phyloP scores from a whole-genome alignment of 2,113 vertebrate species.

The Acrocephalus arundinaceus region DNA sequence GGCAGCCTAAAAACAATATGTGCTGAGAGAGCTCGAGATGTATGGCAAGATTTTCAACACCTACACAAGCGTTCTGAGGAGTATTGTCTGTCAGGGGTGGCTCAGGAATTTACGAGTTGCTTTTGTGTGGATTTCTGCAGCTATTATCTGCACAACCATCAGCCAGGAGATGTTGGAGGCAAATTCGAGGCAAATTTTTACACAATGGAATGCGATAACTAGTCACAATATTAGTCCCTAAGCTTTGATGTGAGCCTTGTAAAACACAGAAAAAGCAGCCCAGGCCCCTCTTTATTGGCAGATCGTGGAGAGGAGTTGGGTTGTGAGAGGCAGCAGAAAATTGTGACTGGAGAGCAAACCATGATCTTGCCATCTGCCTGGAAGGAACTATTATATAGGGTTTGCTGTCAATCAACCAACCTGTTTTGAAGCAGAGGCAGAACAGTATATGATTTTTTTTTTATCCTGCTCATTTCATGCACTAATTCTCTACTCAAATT shows the following conservation, averaged over 20 bases:
- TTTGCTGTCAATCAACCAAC: constrained; percentile 68
- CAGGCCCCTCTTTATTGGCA: constrained; percentile 1
- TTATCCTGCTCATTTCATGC: constrained; percentile 28
- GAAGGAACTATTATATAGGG: constrained; percentile 55
- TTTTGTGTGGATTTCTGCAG: constrained; percentile 41
- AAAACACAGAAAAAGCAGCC: constrained; percentile 34
- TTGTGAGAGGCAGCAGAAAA: constrained; percentile 67
- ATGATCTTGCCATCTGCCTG: constrained; percentile 73
- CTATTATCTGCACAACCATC: constrained; percentile 16
- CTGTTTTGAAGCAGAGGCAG: constrained; percentile 52
- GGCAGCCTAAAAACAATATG: constrained; percentile 39
- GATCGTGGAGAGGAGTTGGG: constrained; percentile 19
- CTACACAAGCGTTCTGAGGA: neutral
- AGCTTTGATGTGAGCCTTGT: constrained; percentile 30
- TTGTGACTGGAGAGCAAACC: constrained; percentile 70
- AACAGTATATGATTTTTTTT: constrained; percentile 1
- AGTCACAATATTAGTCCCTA: constrained; percentile 55
- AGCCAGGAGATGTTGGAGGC: constrained; percentile 28
- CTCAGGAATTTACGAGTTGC: constrained; percentile 12
- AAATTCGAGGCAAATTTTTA: constrained; percentile 50
- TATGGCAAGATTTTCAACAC: constrained; percentile 55
- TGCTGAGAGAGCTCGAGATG: constrained; percentile 50
- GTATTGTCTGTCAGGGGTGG: constrained; percentile 42
- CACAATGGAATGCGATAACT: constrained; percentile 1
- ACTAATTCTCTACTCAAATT: constrained; percentile 8